A percentile compares a stretch with the other conserved stretches of the same genome.
phyloP scores from a whole-genome alignment of 2,797 vertebrate genomes.

The Botia almorhae region DNA sequence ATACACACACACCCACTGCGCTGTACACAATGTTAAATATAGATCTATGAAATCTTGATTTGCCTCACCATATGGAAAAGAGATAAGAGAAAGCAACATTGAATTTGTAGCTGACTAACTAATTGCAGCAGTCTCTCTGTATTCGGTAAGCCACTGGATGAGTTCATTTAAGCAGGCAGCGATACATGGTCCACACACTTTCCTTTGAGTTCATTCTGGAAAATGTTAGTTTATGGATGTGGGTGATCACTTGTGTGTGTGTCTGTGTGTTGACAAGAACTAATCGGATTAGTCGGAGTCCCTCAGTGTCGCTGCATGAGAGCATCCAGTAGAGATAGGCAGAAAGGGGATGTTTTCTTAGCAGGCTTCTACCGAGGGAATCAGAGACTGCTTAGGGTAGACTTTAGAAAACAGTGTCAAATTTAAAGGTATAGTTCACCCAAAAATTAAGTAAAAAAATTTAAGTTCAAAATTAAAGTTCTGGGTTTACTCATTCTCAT shows the following conservation, averaged over 20 bases:
- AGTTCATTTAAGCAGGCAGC: neutral
- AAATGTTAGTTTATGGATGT: neutral
- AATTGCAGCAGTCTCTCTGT: neutral
- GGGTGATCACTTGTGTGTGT: slow-evolving; percentile 24
- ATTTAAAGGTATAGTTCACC: slow-evolving; percentile 4
- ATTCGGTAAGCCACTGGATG: neutral
- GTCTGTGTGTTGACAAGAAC: slow-evolving; percentile 39
- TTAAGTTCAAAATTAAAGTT: too few species aligned
- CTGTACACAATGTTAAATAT: slow-evolving; percentile 44
- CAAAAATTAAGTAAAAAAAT: neutral
- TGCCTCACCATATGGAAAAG: slow-evolving; percentile 22
- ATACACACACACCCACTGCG: slow-evolving; percentile 27
- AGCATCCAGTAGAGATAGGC: slow-evolving; percentile 18
- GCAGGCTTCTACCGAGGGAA: slow-evolving; percentile 18
- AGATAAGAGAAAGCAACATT: neutral
- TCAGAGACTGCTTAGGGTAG: slow-evolving; percentile 1
- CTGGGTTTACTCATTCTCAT: neutral
- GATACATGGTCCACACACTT: neutral
- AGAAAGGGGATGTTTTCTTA: slow-evolving; percentile 22
- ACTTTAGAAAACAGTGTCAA: neutral
- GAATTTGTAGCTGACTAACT: neutral
- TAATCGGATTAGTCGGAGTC: slow-evolving; percentile 43
- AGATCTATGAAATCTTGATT: slow-evolving; percentile 40
- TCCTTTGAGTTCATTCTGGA: neutral
- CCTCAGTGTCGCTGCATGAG: slow-evolving; percentile 22